phyloP scores from a whole-genome alignment of 2,113 vertebrate species.

The Centropus unirufus region DNA sequence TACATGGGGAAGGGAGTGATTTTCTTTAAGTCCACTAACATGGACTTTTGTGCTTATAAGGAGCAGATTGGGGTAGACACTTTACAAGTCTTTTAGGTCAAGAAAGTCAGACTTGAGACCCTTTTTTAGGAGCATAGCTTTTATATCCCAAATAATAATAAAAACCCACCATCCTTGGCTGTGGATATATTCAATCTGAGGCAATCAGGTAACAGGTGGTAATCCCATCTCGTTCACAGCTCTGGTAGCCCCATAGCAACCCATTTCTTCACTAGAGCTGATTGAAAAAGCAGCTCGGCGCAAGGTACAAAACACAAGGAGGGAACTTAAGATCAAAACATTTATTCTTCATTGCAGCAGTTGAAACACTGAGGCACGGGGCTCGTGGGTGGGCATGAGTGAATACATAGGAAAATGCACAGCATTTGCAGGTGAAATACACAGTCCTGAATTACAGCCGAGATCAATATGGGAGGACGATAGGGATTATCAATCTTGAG shows the following conservation, averaged over 20 bases:
- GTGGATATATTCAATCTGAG: not conserved
- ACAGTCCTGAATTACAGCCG: conserved; percentile 18
- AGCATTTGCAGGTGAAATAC: conserved; percentile 3
- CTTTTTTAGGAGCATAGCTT: not conserved
- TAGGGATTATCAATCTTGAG: conserved; percentile 67
- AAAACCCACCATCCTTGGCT: not conserved
- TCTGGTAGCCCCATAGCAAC: not conserved
- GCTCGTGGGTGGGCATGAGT: not conserved
- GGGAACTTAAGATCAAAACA: not conserved
- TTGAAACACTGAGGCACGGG: not conserved
- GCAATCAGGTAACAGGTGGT: not conserved
- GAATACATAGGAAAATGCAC: not conserved
- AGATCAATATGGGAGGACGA: conserved; percentile 58
- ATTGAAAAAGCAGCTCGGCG: not conserved
- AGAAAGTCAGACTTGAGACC: not conserved
- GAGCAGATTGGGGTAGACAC: not conserved
- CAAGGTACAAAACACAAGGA: conserved; percentile 21
- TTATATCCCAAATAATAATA: not conserved
- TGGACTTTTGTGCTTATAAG: conserved; percentile 19
- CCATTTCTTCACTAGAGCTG: not conserved
- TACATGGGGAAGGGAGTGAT: conserved; percentile 53
- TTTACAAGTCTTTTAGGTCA: not conserved
- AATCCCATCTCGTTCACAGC: not conserved
- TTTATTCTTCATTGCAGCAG: conserved; percentile 51
- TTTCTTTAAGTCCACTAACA: conserved; percentile 52